Conservation (phyloP, 2,797 vertebrate species). For the Trichosurus vulpecula region DNA sequence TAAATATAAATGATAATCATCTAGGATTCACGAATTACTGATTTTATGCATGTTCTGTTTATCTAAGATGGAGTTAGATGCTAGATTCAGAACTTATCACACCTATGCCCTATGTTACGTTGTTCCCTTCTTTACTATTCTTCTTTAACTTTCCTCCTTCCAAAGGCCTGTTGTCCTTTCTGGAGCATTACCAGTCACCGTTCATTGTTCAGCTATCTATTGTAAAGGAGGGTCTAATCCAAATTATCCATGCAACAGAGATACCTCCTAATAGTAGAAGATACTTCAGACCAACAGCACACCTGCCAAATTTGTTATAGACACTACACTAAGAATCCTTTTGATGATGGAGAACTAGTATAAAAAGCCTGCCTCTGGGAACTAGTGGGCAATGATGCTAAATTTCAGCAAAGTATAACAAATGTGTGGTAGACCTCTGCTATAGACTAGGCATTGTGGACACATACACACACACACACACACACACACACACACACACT, state of each 20-base stretch:
- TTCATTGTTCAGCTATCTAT: constrained; percentile 20
- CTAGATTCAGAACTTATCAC: constrained; percentile 9
- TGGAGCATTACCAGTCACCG: background rate
- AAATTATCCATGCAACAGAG: background rate
- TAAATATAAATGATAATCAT: too few species aligned
- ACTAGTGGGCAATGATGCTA: background rate
- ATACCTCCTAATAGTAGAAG: background rate
- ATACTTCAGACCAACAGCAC: background rate
- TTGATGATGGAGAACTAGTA: background rate
- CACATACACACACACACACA: too few species aligned
- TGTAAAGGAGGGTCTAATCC: background rate
- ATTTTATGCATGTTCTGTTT: constrained; percentile 27
- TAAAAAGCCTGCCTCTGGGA: background rate
- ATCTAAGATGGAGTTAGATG: constrained; percentile 12
- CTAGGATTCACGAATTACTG: background rate
- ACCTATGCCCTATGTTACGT: constrained; percentile 6
- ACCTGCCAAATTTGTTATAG: background rate
- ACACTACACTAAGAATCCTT: background rate
- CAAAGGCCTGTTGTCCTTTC: background rate
- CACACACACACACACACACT: background rate
- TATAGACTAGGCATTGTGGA: too few species aligned
- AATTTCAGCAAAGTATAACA: background rate
- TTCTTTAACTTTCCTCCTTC: background rate
- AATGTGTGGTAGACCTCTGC: too few species aligned
- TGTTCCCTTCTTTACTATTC: background rate